These are phyloP conservation scores for Stegastes partitus DNA, from an alignment of 2,113 vertebrate species.

Conservation along the genomic window DNA sequence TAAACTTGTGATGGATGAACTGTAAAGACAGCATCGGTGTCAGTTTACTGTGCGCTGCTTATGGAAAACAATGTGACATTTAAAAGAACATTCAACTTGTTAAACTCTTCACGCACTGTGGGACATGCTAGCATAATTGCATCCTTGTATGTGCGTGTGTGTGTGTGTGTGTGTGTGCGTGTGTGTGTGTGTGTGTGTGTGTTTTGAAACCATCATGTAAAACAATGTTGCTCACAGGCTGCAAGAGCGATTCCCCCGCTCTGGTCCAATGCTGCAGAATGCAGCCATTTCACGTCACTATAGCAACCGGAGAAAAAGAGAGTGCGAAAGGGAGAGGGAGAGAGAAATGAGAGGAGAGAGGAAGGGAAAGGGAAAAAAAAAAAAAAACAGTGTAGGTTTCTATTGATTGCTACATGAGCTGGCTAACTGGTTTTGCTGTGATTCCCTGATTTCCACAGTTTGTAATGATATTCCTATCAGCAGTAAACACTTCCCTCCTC, in stretches of 20 bases:
- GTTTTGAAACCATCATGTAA: conserved; percentile 43
- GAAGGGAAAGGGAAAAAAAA: conserved; percentile 1
- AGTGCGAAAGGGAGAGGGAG: conserved; percentile 44
- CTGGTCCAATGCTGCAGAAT: conserved; percentile 68
- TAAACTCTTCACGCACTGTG: neutral
- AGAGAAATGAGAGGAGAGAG: conserved; percentile 30
- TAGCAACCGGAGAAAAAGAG: conserved; percentile 77
- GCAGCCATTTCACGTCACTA: conserved; percentile 81
- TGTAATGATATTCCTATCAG: conserved; percentile 76
- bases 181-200: neutral
- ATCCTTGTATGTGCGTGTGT: conserved; percentile 11
- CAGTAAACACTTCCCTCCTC: conserved; percentile 67
- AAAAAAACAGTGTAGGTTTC: conserved; percentile 54
- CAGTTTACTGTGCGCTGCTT: neutral
- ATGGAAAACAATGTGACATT: conserved; percentile 43
- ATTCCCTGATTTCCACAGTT: conserved; percentile 77
- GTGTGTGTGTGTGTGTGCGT: conserved; percentile 5
- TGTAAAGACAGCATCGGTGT: neutral
- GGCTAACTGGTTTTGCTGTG: conserved; percentile 75
- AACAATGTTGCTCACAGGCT: conserved; percentile 52
- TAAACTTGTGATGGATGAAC: neutral
- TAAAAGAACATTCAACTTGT: conserved; percentile 33
- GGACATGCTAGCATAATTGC: conserved; percentile 28
- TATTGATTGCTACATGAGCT: conserved; percentile 81
- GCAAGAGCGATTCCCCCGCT: conserved; percentile 31